phyloP scores from a whole-genome alignment of 2,888 invertebrate genomes.

The Patella pellucida region DNA sequence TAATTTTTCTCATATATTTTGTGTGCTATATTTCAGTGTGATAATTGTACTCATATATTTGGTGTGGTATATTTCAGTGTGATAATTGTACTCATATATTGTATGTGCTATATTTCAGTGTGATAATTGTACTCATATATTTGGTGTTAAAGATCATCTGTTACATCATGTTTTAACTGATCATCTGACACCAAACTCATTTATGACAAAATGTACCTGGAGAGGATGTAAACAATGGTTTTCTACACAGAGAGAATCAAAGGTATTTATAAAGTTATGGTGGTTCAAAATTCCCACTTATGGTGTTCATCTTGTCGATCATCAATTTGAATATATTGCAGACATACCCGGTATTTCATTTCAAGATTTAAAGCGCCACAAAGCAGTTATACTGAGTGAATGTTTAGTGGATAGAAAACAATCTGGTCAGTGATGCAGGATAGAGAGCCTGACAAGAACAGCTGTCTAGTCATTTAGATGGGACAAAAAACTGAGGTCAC shows the following conservation, averaged over 20 bases:
- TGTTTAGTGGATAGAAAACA: no score
- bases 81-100: no score
- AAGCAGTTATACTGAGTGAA: no score
- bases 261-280: conserved; percentile 21
- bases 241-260: conserved; percentile 26
- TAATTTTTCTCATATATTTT: no score
- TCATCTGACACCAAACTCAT: conserved; percentile 31
- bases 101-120: not conserved
- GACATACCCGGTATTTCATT: no score
- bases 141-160: conserved; percentile 39
- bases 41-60: conserved; percentile 24
- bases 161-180: conserved; percentile 37
- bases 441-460: no score
- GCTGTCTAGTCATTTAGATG: no score
- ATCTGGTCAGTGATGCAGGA: no score
- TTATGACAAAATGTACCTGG: conserved; percentile 37
- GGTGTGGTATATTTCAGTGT: no score
- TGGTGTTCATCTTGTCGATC: not conserved
- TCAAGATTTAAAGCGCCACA: no score
- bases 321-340: no score
- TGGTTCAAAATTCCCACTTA: not conserved
- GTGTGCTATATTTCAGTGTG: not conserved
- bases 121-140: conserved; percentile 35
- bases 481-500: no score
- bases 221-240: conserved; percentile 37